Percentiles rank a stretch among this genome's conserved stretches.
Conservation (phyloP, 2,797 vertebrate genomes). For the Chloroceryle amazona region DNA sequence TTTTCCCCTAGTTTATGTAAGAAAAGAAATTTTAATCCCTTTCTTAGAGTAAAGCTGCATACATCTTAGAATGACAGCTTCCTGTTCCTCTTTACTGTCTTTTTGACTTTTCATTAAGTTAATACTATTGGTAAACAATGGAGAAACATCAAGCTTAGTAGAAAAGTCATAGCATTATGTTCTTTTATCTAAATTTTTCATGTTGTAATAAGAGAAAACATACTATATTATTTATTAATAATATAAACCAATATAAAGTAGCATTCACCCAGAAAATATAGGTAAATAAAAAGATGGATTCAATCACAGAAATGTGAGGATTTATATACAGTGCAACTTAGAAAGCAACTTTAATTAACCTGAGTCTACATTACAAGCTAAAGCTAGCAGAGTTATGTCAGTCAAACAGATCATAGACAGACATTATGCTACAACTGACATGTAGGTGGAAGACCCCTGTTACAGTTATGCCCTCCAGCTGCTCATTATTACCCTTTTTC, state of each 20-base stretch:
- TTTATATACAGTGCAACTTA: background rate
- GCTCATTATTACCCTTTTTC: constrained; percentile 5
- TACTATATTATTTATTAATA: background rate
- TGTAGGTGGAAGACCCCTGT: background rate
- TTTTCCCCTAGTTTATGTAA: background rate
- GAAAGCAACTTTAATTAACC: constrained; percentile 4
- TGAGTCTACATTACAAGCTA: background rate
- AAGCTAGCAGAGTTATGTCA: background rate
- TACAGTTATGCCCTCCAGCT: constrained; percentile 3
- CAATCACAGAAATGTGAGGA: background rate
- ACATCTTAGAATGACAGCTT: background rate
- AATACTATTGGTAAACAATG: background rate
- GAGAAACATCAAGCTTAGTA: background rate
- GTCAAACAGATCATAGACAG: background rate
- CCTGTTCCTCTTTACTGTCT: background rate
- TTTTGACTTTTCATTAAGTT: background rate
- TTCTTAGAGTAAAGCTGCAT: background rate
- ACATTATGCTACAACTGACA: background rate
- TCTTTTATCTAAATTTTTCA: background rate
- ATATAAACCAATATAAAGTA: background rate
- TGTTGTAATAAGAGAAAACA: background rate
- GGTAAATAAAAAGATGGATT: background rate
- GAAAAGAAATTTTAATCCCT: background rate
- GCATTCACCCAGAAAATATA: background rate
- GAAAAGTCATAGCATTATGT: background rate